Evolutionary conservation across 1,140 invertebrate species (phyloP).

Genomic region (Vollenhovia emeryi): DNA sequence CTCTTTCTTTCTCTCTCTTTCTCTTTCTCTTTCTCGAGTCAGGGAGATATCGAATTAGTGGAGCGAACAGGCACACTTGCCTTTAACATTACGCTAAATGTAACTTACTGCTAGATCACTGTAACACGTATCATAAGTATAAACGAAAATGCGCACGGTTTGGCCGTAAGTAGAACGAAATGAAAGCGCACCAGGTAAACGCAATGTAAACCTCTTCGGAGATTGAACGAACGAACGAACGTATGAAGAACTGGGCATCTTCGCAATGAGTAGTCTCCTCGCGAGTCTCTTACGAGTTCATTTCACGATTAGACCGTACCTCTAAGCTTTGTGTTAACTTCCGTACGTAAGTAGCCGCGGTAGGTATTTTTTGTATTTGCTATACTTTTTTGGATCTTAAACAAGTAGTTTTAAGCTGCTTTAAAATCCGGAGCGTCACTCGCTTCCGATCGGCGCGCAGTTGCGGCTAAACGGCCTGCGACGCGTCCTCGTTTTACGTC

Average conservation of each 20-base stretch:
- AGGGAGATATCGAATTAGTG: constrained; percentile 11
- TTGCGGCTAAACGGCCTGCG: constrained; percentile 38
- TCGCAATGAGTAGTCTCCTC: constrained; percentile 83
- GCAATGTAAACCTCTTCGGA: constrained; percentile 84
- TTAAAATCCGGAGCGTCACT: constrained; percentile 62
- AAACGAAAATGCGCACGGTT: constrained; percentile 83
- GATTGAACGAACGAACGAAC: constrained; percentile 84
- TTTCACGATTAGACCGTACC: constrained; percentile 84
- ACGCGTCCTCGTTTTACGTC: constrained; percentile 60
- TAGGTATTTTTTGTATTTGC: constrained; percentile 88
- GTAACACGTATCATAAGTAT: constrained; percentile 63
- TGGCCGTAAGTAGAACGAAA: constrained; percentile 86
- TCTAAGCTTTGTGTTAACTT: constrained; percentile 86
- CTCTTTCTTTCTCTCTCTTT: not conserved
- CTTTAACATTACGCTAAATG: constrained; percentile 65
- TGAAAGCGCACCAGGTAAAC: constrained; percentile 89
- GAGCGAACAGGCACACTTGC: constrained; percentile 33
- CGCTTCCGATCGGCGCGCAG: constrained; percentile 54
- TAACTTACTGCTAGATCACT: constrained; percentile 66
- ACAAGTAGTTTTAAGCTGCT: constrained; percentile 78
- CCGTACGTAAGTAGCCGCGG: constrained; percentile 88
- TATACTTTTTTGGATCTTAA: constrained; percentile 82
- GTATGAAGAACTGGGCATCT: constrained; percentile 84
- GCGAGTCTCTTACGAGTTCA: constrained; percentile 85
- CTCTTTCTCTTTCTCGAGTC: not conserved